Base-by-base conservation (phyloP, 2,797 vertebrate species). In the Heterohyrax brucei region DNA sequence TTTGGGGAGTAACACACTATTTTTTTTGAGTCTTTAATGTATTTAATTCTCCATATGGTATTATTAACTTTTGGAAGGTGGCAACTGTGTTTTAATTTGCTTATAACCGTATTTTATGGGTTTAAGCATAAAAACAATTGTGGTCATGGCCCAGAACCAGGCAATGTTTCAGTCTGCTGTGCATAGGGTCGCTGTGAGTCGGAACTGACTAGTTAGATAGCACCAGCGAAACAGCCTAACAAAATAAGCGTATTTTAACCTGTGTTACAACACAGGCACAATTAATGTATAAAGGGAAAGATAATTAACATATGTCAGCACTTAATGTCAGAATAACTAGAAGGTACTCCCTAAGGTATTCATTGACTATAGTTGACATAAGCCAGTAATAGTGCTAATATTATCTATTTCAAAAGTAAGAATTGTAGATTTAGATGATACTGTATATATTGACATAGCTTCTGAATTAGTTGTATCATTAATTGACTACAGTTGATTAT, bases 1-100 rank as follows among this genome's bases (percentile, higher is more conserved):
- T 93, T 87, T 53, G 0, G 64, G 21, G 59, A 93, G 26, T 39
- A 39, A 39, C 39, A 39, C 39, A 39, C 39, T 39, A 39, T 39
- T 39, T 39, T 39, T 93, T 95, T 87, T 88, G 14, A 19, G 30
- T 80, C 24, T 92, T 89, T 3, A 53, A 21, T 18, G 1, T 75
- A 50, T 86, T 88, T 91, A 85, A 56, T 95, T 94, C 39, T 96
- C 28, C 33, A 76, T 73, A 83, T 61, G 78, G 72, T n/a, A 73
- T 70, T 87, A 76, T 75, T 88, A 79, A 48, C 77, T 92, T 91
- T 68, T 89, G 91, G 61, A 89, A 91, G 28, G 26, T 64, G 18
- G 18, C 59, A 76, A 5, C 19, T 10, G 1, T 87, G 81, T 80
- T n/a, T 92, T 87, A 39, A 59, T 94, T n/a, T 83, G 30, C 96